These are phyloP conservation scores for Epizoanthus rinbou DNA, from an alignment of 92 coral and sea anemone genomes.

Conservation along the genomic window DNA sequence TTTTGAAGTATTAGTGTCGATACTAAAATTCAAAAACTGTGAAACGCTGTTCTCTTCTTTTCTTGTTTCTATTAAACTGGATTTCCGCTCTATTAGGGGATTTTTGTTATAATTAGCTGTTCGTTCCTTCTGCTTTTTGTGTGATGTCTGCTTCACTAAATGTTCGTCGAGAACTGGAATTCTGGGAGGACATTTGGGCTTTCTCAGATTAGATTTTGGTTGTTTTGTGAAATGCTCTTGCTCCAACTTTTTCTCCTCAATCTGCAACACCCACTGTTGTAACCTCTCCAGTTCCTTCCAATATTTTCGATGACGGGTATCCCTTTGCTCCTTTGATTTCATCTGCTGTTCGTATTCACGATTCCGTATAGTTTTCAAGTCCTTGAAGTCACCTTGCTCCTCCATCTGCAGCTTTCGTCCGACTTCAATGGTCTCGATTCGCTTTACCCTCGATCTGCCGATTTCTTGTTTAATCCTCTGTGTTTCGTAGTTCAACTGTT, in stretches of 20 bases:
- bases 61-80: conserved; percentile 26
- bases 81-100: background rate
- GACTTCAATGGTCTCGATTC: background rate
- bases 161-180: conserved; percentile 12
- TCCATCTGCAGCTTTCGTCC: conserved; percentile 9
- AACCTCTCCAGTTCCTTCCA: conserved; percentile 61
- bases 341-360: background rate
- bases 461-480: background rate
- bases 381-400: background rate
- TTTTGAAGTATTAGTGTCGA: background rate
- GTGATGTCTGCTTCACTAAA: conserved; percentile 6
- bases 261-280: conserved; percentile 67
- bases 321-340: background rate
- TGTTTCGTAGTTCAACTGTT: conserved; percentile 16
- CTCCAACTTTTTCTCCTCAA: conserved; percentile 65
- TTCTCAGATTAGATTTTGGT: background rate
- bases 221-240: conserved; percentile 53
- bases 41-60: background rate
- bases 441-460: background rate
- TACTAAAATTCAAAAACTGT: background rate
- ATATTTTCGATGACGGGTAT: conserved; percentile 1
- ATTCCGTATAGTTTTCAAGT: conserved; percentile 16
- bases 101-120: background rate
- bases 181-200: conserved; percentile 20
- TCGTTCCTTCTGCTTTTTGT: background rate